phyloP scores from a whole-genome alignment of 2,888 invertebrate species.

The Polydrusus tereticollis region DNA sequence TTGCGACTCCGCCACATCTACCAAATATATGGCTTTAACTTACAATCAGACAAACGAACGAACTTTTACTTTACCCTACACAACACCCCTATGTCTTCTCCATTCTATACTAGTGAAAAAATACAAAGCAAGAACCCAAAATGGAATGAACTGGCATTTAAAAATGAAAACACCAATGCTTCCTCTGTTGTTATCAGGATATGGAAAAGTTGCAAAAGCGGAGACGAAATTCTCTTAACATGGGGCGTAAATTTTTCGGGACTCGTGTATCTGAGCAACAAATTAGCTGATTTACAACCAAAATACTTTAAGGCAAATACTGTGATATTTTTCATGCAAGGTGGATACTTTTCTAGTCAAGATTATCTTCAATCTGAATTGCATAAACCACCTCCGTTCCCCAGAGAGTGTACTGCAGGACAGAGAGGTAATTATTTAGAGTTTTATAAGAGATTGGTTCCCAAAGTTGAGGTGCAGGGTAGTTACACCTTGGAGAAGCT shows the following conservation, averaged over 20 bases:
- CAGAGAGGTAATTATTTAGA: conserved; percentile 56
- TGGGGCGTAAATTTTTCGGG: conserved; percentile 92
- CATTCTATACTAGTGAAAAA: conserved; percentile 87
- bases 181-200: conserved; percentile 67
- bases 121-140: conserved; percentile 80
- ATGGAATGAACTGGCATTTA: conserved; percentile 80
- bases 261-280: conserved; percentile 80
- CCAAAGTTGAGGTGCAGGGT: conserved; percentile 75
- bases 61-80: conserved; percentile 86
- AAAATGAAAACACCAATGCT: conserved; percentile 72
- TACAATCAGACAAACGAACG: conserved; percentile 68
- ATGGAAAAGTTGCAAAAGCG: conserved; percentile 63
- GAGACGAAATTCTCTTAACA: conserved; percentile 76
- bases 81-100: conserved; percentile 83
- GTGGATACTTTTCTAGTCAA: conserved; percentile 83
- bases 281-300: conserved; percentile 76
- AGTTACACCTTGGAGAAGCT: conserved; percentile 82
- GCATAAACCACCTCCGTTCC: conserved; percentile 60
- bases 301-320: conserved; percentile 78
- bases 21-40: conserved; percentile 79
- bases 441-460: conserved; percentile 66
- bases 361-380: conserved; percentile 65
- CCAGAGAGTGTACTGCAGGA: conserved; percentile 61
- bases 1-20: conserved; percentile 83
- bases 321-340: conserved; percentile 88